Conservation (phyloP, 1,140 invertebrate species). For the Coboldia fuscipes region DNA sequence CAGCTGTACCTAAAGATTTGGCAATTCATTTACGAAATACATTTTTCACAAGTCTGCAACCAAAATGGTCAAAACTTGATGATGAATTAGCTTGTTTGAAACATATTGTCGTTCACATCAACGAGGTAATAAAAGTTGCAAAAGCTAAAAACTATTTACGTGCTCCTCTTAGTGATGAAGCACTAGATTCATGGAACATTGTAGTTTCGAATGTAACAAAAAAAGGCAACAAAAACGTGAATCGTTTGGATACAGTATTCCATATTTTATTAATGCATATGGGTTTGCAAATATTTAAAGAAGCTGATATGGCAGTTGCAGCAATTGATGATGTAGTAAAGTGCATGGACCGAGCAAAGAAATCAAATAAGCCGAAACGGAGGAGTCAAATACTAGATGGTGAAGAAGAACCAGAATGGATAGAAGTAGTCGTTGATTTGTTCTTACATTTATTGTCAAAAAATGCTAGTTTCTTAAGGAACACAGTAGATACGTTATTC, state of each 20-base stretch:
- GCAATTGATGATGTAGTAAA: conserved; percentile 42
- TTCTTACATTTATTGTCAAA: conserved; percentile 47
- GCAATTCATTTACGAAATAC: conserved; percentile 28
- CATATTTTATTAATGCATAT: conserved; percentile 43
- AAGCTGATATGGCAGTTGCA: conserved; percentile 38
- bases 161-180: conserved; percentile 28
- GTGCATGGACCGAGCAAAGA: conserved; percentile 38
- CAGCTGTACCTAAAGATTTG: conserved; percentile 8
- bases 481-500: conserved; percentile 46
- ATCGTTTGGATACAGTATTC: conserved; percentile 30
- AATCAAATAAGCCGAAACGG: conserved; percentile 18
- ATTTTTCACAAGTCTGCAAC: conserved; percentile 39
- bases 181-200: conserved; percentile 33
- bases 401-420: conserved; percentile 43
- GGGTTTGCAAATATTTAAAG: conserved; percentile 45
- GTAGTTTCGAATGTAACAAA: conserved; percentile 25
- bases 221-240: conserved; percentile 18
- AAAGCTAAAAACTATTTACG: conserved; percentile 21
- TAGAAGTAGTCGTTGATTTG: conserved; percentile 57
- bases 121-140: conserved; percentile 25
- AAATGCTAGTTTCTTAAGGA: conserved; percentile 41
- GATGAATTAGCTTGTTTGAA: conserved; percentile 30
- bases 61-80: conserved; percentile 34
- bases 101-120: conserved; percentile 28
- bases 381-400: conserved; percentile 8